Percentiles rank a stretch among this genome's conserved stretches.
Evolutionary conservation across 2,888 invertebrate species (phyloP).

Genomic region (Eupsilia transversa): DNA sequence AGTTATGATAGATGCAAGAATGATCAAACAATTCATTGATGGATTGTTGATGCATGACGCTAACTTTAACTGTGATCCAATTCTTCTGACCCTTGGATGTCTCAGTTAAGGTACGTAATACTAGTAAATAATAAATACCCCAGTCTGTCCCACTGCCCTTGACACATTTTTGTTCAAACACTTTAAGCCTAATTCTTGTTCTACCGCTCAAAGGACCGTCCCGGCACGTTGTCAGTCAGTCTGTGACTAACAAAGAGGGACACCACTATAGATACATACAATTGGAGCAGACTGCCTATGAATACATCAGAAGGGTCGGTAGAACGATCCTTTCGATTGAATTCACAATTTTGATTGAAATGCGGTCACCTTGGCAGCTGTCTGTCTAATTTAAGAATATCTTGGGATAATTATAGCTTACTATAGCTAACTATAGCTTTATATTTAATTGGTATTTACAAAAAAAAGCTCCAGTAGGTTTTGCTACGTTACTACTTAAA

Average conservation of each 20-base stretch:
- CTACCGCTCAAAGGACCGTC: slow-evolving; percentile 27
- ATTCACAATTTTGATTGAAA: slow-evolving; percentile 56
- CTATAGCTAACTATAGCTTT: too few species aligned
- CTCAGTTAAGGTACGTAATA: not conserved
- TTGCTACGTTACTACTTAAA: not conserved
- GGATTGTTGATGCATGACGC: not conserved
- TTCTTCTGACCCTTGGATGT: not conserved
- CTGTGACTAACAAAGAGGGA: slow-evolving; percentile 31
- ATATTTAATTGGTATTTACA: not conserved
- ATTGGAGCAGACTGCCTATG: slow-evolving; percentile 24
- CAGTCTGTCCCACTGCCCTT: slow-evolving; percentile 18
- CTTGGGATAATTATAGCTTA: slow-evolving; percentile 29
- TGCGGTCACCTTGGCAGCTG: slow-evolving; percentile 45
- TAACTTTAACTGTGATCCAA: not conserved
- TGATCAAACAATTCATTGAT: not conserved
- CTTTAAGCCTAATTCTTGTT: slow-evolving; percentile 23
- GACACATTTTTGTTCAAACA: slow-evolving; percentile 34
- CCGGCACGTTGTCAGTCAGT: slow-evolving; percentile 29
- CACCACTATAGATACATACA: slow-evolving; percentile 14
- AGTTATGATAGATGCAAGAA: not conserved
- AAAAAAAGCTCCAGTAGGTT: not conserved
- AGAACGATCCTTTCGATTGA: slow-evolving; percentile 40
- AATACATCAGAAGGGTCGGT: slow-evolving; percentile 37
- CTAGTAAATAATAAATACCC: slow-evolving; percentile 17
- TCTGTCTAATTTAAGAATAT: slow-evolving; percentile 31